phyloP scores from a whole-genome alignment of 2,888 invertebrate species.

The Eumacrocentrus americanus region DNA sequence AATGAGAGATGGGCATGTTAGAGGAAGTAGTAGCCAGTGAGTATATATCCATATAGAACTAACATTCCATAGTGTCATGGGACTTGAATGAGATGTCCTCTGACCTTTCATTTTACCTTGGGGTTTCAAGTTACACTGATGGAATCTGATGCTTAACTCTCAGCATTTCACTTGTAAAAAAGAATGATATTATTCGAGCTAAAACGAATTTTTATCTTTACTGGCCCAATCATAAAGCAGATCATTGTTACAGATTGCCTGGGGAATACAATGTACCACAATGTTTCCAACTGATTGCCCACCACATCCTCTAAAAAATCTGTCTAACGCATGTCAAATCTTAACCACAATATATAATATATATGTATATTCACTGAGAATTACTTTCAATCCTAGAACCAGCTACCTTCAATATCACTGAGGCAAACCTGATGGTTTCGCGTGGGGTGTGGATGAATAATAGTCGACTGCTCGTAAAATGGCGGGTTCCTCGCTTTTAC shows the following conservation, averaged over 20 bases:
- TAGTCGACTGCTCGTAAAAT: slow-evolving; percentile 35
- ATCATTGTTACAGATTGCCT: neutral
- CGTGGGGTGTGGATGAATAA: slow-evolving; percentile 32
- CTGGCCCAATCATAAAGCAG: neutral
- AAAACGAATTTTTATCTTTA: no score
- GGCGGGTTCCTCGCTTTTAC: slow-evolving; percentile 17
- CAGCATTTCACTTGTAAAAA: neutral
- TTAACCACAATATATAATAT: slow-evolving; percentile 18
- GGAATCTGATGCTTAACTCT: no score
- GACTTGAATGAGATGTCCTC: neutral
- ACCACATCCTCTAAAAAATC: neutral
- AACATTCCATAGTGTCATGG: no score
- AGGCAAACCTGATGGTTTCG: neutral
- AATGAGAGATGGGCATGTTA: neutral
- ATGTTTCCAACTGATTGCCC: neutral
- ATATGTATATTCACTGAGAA: no score
- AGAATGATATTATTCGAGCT: neutral
- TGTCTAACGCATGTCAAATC: slow-evolving; percentile 22
- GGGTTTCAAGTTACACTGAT: neutral
- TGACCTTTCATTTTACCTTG: no score
- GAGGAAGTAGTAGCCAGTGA: no score
- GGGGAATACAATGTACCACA: neutral
- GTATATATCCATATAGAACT: neutral
- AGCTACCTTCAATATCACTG: neutral
- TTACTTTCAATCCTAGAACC: slow-evolving; percentile 8